These are phyloP conservation scores for Nomada fabriciana DNA, from an alignment of 2,888 invertebrate genomes.

Conservation along the genomic window DNA sequence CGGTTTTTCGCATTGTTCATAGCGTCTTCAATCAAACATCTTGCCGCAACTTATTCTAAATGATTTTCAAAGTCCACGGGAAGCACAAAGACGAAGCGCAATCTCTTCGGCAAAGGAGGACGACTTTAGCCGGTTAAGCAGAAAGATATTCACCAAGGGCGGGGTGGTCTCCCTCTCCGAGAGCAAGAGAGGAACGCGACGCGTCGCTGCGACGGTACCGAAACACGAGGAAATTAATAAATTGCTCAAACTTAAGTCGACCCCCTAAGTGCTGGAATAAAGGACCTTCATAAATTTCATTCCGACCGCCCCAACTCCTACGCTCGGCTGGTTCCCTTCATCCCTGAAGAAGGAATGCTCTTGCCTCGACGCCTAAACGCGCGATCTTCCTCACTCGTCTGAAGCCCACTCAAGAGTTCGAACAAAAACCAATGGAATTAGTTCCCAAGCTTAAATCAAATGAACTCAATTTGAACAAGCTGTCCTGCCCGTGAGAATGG, in stretches of 20 bases:
- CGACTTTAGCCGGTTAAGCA: conserved; percentile 32
- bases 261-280: conserved; percentile 78
- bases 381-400: conserved; percentile 26
- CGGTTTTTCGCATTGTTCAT: too few relatives aligned
- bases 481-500: not conserved
- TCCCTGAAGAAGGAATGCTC: conserved; percentile 66
- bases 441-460: not conserved
- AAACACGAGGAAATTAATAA: conserved; percentile 81
- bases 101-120: conserved; percentile 5
- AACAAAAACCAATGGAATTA: conserved; percentile 39
- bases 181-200: conserved; percentile 49
- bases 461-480: conserved; percentile 20
- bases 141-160: conserved; percentile 5
- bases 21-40: too few relatives aligned
- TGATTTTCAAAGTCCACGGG: not conserved
- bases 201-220: conserved; percentile 64
- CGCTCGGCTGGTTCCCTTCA: conserved; percentile 64
- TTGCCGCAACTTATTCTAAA: not conserved
- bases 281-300: conserved; percentile 82
- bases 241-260: conserved; percentile 81
- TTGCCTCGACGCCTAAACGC: conserved; percentile 28
- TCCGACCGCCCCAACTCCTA: conserved; percentile 71
- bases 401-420: conserved; percentile 45
- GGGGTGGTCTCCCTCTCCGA: conserved; percentile 62
- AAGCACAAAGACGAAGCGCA: conserved; percentile 11